phyloP scores from a whole-genome alignment of 2,113 vertebrate species.

The Ammospiza caudacuta region DNA sequence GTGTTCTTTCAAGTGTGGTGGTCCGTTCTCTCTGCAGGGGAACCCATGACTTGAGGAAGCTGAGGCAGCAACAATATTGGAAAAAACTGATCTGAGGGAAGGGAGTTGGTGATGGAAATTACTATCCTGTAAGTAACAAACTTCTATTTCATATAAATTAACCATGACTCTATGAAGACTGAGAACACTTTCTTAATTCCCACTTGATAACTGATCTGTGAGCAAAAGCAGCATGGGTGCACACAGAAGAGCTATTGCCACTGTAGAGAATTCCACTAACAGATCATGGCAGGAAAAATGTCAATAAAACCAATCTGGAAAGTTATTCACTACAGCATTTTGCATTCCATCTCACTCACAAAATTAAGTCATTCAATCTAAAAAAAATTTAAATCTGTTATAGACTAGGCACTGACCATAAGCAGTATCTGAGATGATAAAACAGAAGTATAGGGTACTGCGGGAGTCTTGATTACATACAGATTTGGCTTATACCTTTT shows the following conservation, averaged over 20 bases:
- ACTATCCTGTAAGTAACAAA: not conserved
- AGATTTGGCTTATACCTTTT: not conserved
- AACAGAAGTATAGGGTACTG: not conserved
- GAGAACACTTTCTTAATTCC: not conserved
- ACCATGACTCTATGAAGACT: not conserved
- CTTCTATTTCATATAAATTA: not conserved
- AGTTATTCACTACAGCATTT: not conserved
- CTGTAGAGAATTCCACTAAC: not conserved
- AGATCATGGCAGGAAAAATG: not conserved
- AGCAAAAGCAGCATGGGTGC: not conserved
- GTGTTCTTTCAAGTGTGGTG: not conserved
- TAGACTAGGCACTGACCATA: not conserved
- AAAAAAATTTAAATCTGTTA: not conserved
- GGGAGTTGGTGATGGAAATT: not conserved
- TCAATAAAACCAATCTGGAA: not conserved
- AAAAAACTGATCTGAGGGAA: not conserved
- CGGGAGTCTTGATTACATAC: not conserved
- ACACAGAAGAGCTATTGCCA: not conserved
- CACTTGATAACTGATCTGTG: not conserved
- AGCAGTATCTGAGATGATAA: not conserved
- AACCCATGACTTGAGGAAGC: not conserved
- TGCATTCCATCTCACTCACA: not conserved
- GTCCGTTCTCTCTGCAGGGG: not conserved
- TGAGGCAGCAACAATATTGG: not conserved
- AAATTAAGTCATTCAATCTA: not conserved